Conservation (phyloP, 2,113 vertebrate genomes). For the Lucifuga dentata region DNA sequence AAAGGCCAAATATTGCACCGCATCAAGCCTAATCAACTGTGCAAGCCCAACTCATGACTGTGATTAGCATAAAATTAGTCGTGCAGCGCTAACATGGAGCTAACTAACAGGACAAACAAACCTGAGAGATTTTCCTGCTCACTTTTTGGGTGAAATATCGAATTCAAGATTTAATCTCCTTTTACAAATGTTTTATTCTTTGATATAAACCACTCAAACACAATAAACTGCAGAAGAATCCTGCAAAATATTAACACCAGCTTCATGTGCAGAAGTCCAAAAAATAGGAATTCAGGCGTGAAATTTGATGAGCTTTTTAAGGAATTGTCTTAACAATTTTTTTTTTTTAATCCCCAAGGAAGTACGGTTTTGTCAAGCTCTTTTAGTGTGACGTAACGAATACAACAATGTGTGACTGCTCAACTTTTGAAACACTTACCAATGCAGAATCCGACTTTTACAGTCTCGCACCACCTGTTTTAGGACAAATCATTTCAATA, state of each 20-base stretch:
- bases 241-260: background rate
- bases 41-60: conserved; percentile 1
- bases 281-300: no score
- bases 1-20: conserved; percentile 1
- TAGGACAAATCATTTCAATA: conserved; percentile 78
- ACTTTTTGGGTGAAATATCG: background rate
- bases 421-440: conserved; percentile 84
- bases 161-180: background rate
- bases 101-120: background rate
- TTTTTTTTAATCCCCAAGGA: no score
- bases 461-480: conserved; percentile 97
- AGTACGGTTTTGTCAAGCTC: background rate
- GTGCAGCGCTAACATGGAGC: background rate
- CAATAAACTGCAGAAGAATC: background rate
- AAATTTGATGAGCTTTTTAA: background rate
- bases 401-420: background rate
- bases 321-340: background rate
- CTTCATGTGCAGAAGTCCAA: no score
- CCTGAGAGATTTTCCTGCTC: no score
- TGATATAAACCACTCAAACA: background rate
- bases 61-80: background rate
- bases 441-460: conserved; percentile 92
- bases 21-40: conserved; percentile 18
- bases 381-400: background rate
- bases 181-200: conserved; percentile 5